Conservation (phyloP, 2,113 vertebrate species). For the Nibea coibor region DNA sequence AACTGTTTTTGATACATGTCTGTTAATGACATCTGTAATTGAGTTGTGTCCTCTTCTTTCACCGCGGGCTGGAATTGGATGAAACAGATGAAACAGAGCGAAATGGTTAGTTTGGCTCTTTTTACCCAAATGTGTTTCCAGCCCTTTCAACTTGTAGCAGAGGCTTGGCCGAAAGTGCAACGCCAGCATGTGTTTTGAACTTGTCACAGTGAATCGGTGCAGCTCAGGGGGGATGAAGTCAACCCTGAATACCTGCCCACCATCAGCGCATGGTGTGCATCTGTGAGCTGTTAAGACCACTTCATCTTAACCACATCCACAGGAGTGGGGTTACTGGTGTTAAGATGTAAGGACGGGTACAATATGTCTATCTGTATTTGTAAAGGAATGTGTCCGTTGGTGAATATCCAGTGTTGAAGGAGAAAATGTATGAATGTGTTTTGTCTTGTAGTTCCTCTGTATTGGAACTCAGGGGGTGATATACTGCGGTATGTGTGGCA, state of each 20-base stretch:
- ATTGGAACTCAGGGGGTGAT: conserved; percentile 1
- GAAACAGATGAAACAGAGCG: conserved; percentile 31
- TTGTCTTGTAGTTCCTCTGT: conserved; percentile 11
- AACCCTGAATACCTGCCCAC: conserved; percentile 80
- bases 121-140: conserved; percentile 56
- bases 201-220: conserved; percentile 81
- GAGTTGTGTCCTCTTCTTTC: conserved; percentile 56
- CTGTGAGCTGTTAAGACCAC: conserved; percentile 81
- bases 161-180: conserved; percentile 56
- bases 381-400: conserved; percentile 31
- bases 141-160: conserved; percentile 69
- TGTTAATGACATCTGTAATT: conserved; percentile 53
- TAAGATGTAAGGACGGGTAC: conserved; percentile 47
- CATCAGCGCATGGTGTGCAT: conserved; percentile 72
- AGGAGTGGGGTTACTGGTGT: conserved; percentile 37
- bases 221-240: conserved; percentile 64
- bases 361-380: conserved; percentile 51
- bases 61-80: conserved; percentile 30
- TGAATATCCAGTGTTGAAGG: neutral
- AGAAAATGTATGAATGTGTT: neutral
- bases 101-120: conserved; percentile 43
- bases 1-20: conserved; percentile 6
- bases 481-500: conserved; percentile 31
- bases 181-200: conserved; percentile 81
- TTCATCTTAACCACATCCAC: conserved; percentile 73